Percentiles rank a stretch among this genome's conserved stretches.
These are phyloP conservation scores for silkworm (Bombyx mori) DNA, from an alignment of 1,140 invertebrate genomes.

Conservation along the genomic window ASM3026992v2 NC_085129.1:8934001-8934500, in stretches of 20 bases:
- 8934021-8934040: not conserved
- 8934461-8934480: not conserved
- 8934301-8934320: slow-evolving; percentile 33
- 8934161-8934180: no score
- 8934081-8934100: not conserved
- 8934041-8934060: not conserved
- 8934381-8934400: not conserved
- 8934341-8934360: slow-evolving; percentile 4
- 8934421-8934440: slow-evolving; percentile 11
- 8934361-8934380: slow-evolving; percentile 2
- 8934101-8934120: no score
- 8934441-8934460: slow-evolving; percentile 10
- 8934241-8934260: slow-evolving; percentile 15
- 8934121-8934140: no score
- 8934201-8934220: slow-evolving; percentile 8
- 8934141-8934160: no score
- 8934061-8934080: slow-evolving; percentile 1
- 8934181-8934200: not conserved
- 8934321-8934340: slow-evolving; percentile 1
- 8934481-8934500: slow-evolving; percentile 9
- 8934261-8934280: slow-evolving; percentile 11
- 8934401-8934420: slow-evolving; percentile 8
- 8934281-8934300: slow-evolving; percentile 32
- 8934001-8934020: not conserved
- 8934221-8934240: slow-evolving; percentile 43